phyloP scores from a whole-genome alignment of 2,113 vertebrate species.

The Muntiacus muntjak region DNA sequence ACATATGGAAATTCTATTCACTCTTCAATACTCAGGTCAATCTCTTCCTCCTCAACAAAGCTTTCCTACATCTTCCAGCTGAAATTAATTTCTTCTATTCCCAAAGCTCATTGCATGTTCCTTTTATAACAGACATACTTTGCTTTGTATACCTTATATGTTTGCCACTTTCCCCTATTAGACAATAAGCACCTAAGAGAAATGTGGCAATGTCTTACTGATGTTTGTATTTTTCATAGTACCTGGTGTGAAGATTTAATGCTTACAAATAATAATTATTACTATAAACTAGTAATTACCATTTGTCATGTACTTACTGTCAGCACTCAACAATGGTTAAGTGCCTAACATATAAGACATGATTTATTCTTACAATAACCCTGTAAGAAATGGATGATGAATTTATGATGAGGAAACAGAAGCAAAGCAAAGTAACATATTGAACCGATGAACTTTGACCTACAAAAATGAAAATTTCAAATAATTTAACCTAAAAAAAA shows the following conservation, averaged over 20 bases:
- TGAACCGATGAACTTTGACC: not conserved
- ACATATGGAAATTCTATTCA: not conserved
- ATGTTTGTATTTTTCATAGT: not conserved
- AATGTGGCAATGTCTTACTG: not conserved
- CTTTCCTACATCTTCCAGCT: not conserved
- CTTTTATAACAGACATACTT: not conserved
- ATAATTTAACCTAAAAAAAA: constrained; percentile 30
- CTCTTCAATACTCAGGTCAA: not conserved
- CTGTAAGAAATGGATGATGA: not conserved
- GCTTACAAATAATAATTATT: not conserved
- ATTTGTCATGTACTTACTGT: not conserved
- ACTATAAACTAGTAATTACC: not conserved
- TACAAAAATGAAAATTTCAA: not conserved
- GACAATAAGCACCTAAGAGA: not conserved
- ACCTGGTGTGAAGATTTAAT: not conserved
- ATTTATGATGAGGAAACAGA: not conserved
- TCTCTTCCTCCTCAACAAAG: not conserved
- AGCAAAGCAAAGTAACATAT: not conserved
- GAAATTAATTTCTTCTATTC: constrained; percentile 14
- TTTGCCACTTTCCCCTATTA: not conserved
- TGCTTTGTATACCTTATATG: not conserved
- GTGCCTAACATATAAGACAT: not conserved
- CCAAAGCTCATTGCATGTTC: not conserved
- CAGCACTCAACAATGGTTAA: not conserved
- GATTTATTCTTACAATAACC: not conserved